Evolutionary conservation across 2,113 vertebrate species (phyloP), one percentile per base, ranked within the genome.

Genomic region (Rhinoderma darwinii): DNA sequence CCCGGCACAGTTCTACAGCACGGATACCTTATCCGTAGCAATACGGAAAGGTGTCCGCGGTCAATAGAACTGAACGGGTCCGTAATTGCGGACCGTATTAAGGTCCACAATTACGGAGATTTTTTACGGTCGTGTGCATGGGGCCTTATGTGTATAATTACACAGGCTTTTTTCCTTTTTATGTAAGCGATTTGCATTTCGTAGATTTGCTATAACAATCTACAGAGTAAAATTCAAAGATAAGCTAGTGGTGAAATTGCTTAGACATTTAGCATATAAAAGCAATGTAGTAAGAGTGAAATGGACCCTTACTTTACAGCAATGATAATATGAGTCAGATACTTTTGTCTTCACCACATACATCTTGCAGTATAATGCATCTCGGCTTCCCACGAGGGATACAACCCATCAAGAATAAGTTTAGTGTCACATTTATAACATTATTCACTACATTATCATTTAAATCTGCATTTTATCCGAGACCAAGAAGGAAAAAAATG

Each of bases 211-310:
- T 77, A 20, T 20, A 77, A 18, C 43, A 27, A 47, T 75, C 27
- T 47, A 75, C 37, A 37, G 37, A 18, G 5, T 27, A 68, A 15
- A 56, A 84, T 50, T 54, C 32, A 84, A 47, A 22, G 1, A 84
- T 32, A 72, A 35, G 63, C 63, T 37, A 70, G 44, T 54, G 25
- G 51, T 32, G 50, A 73, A 73, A 73, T 17, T 54, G 32, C 15
- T 39, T 27, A 39, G 66, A 32, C 6, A 84, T 39, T 84, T 73
- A 50, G 47, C 44, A 56, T 54, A 56, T 51, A 47, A 84, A 73
- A 84, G 82, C 47, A 84, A 44, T 75, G 15, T 12, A 70, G 54
- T 72, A 25, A 35, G 15, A 41, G 66, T 73, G 47, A 83, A 51
- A 77, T 77, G 47, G 44, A 32, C 10, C 30, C 27, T 20, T 30